These are phyloP conservation scores for Napeogenes inachia DNA, from an alignment of 2,888 invertebrate genomes.

Conservation along the genomic window DNA sequence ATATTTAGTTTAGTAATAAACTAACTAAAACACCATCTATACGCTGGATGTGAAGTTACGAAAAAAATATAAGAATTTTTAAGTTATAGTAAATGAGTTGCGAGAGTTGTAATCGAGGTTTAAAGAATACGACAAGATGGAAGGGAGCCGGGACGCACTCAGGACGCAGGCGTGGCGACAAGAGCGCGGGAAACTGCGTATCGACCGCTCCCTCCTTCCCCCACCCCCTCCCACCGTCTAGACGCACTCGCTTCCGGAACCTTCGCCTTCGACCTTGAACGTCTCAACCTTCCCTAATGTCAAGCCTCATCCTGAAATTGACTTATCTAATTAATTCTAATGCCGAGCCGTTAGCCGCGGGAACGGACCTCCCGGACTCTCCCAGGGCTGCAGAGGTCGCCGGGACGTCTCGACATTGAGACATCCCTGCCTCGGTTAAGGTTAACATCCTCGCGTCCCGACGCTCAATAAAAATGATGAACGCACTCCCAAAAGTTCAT, in stretches of 20 bases:
- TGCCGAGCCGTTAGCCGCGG: conserved; percentile 25
- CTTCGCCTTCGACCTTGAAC: conserved; percentile 75
- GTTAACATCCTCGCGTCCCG: conserved; percentile 53
- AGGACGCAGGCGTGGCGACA: conserved; percentile 67
- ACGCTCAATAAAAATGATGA: conserved; percentile 41
- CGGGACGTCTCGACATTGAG: conserved; percentile 65
- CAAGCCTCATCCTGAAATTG: conserved; percentile 58
- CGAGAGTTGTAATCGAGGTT: conserved; percentile 30
- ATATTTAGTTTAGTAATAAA: not conserved
- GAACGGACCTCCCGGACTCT: conserved; percentile 12
- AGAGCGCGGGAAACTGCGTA: conserved; percentile 76
- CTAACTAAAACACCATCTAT: not conserved
- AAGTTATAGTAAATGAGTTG: conserved; percentile 18
- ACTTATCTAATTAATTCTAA: conserved; percentile 46
- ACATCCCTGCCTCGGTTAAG: conserved; percentile 56
- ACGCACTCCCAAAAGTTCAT: conserved; percentile 29
- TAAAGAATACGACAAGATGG: conserved; percentile 52
- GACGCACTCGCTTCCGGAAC: conserved; percentile 76
- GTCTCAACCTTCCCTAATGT: conserved; percentile 73
- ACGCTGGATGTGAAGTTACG: not conserved
- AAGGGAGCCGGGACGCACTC: conserved; percentile 43
- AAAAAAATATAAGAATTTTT: not conserved
- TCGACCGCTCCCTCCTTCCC: conserved; percentile 65
- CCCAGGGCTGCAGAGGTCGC: conserved; percentile 45
- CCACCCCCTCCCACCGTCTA: conserved; percentile 69